Evolutionary conservation across 2,888 invertebrate genomes (phyloP).

Genomic region (Encarsia formosa): DNA sequence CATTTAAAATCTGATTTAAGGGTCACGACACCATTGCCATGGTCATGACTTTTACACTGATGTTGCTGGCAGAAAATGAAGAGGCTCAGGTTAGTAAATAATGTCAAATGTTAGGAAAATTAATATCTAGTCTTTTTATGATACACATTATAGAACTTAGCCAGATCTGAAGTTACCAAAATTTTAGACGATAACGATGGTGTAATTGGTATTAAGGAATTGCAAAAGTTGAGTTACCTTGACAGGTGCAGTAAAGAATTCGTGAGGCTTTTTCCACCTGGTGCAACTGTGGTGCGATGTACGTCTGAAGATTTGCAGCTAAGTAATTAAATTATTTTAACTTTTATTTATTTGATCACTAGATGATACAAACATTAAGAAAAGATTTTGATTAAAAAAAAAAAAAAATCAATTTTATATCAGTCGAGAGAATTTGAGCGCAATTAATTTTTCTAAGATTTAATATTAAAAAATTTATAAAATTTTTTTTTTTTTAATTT

Average conservation of each 20-base stretch:
- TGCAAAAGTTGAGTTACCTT: slow-evolving; percentile 63
- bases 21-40: slow-evolving; percentile 63
- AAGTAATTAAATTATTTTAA: not conserved
- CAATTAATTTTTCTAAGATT: too few species aligned
- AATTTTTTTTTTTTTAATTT: too few species aligned
- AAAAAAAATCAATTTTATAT: not conserved
- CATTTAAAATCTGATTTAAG: slow-evolving; percentile 35
- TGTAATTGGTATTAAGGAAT: slow-evolving; percentile 55
- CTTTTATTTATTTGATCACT: too few species aligned
- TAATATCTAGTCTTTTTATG: too few species aligned
- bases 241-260: slow-evolving; percentile 69
- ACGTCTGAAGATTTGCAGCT: slow-evolving; percentile 4
- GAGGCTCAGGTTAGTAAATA: slow-evolving; percentile 43
- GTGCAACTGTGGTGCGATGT: slow-evolving; percentile 35
- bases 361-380: too few species aligned
- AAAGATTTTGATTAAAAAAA: not conserved
- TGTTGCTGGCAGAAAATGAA: slow-evolving; percentile 54
- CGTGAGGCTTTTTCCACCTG: slow-evolving; percentile 63
- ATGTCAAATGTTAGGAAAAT: too few species aligned
- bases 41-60: slow-evolving; percentile 54
- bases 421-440: too few species aligned
- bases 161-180: slow-evolving; percentile 40
- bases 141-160: too few species aligned
- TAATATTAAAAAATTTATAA: too few species aligned
- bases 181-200: slow-evolving; percentile 54